Percentiles rank a stretch among this genome's conserved stretches.
Evolutionary conservation across 2,797 vertebrate genomes (phyloP).

Genomic region (Salarias fasciatus): DNA sequence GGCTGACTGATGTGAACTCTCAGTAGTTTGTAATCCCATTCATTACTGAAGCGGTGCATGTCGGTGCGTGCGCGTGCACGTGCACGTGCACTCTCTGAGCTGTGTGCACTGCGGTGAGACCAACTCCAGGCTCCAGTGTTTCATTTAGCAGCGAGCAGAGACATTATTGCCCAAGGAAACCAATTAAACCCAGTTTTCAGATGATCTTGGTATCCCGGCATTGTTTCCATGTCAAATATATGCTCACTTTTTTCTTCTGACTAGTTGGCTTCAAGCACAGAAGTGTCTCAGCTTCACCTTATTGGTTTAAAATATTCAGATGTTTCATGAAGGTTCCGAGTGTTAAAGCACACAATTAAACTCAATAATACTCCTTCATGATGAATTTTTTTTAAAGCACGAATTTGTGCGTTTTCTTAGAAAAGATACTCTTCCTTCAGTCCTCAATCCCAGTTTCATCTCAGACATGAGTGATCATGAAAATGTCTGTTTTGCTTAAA

Average conservation of each 20-base stretch:
- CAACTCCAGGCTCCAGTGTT: constrained; percentile 22
- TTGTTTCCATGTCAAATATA: constrained; percentile 6
- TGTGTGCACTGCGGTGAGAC: constrained; percentile 19
- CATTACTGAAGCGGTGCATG: constrained; percentile 9
- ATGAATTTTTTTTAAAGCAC: too few relatives aligned
- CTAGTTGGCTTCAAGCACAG: not conserved
- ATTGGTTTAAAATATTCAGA: too few relatives aligned
- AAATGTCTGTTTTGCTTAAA: too few relatives aligned
- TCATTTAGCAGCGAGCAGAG: constrained; percentile 32
- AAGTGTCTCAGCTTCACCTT: too few relatives aligned
- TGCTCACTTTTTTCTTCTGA: constrained; percentile 1
- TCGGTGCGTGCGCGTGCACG: not conserved
- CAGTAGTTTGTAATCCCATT: constrained; percentile 49
- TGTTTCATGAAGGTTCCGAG: too few relatives aligned
- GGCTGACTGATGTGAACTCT: constrained; percentile 42
- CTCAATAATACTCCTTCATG: too few relatives aligned
- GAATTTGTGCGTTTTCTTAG: too few relatives aligned
- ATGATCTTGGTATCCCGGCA: constrained; percentile 18
- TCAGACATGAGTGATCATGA: too few relatives aligned
- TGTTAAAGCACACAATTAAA: too few relatives aligned
- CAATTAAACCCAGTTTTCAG: constrained; percentile 48
- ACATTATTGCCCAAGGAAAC: constrained; percentile 55
- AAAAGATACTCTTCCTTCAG: too few relatives aligned
- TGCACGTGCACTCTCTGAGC: not conserved
- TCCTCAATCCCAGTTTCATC: too few relatives aligned